Conservation (phyloP, 2,888 invertebrate genomes). For the Cinara cedri region DNA sequence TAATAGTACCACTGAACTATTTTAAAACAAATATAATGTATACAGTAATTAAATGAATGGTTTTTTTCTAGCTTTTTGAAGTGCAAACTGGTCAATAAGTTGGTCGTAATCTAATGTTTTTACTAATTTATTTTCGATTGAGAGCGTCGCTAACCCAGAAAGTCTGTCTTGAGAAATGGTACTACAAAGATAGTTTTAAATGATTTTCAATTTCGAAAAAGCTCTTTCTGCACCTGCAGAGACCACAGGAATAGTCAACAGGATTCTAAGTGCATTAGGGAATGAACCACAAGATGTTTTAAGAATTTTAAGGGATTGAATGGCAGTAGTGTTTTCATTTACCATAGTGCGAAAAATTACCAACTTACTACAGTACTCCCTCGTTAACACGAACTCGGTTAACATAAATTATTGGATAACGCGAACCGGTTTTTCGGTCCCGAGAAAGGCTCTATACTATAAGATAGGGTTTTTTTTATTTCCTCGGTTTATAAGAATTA, state of each 20-base stretch:
- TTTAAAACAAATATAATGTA: too few relatives aligned
- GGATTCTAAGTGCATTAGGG: not conserved
- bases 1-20: too few relatives aligned
- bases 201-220: not conserved
- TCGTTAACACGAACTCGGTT: too few relatives aligned
- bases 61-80: not conserved
- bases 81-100: not conserved
- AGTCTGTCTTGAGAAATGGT: not conserved
- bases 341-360: not conserved
- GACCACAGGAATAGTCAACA: not conserved
- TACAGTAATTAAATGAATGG: not conserved
- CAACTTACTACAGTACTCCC: not conserved
- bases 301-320: not conserved
- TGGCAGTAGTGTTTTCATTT: not conserved
- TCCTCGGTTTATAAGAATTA: too few relatives aligned
- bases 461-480: too few relatives aligned
- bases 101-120: not conserved
- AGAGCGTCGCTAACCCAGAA: not conserved
- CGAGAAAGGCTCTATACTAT: too few relatives aligned
- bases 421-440: too few relatives aligned
- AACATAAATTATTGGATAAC: too few relatives aligned
- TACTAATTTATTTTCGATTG: not conserved
- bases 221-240: not conserved
- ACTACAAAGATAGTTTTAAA: not conserved
- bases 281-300: not conserved